Conservation (phyloP, 2,888 invertebrate species). For the Phalera bucephala region DNA sequence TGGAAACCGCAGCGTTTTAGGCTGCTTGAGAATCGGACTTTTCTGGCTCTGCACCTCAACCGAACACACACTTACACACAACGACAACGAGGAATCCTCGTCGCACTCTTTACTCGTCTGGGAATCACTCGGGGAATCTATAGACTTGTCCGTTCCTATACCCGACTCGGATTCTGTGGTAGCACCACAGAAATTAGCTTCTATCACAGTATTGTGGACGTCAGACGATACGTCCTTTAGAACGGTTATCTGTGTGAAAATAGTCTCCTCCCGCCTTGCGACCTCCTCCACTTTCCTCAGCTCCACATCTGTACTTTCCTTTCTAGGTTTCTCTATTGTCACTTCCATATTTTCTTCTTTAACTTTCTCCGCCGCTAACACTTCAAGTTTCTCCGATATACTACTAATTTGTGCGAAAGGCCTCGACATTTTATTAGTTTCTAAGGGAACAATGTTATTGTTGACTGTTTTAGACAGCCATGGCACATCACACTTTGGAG, state of each 20-base stretch:
- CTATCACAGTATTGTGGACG: slow-evolving; percentile 71
- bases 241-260: slow-evolving; percentile 76
- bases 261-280: slow-evolving; percentile 67
- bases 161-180: slow-evolving; percentile 74
- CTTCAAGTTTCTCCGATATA: slow-evolving; percentile 61
- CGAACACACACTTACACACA: slow-evolving; percentile 72
- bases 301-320: slow-evolving; percentile 42
- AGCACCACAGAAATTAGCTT: slow-evolving; percentile 69
- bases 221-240: slow-evolving; percentile 73
- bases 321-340: slow-evolving; percentile 21
- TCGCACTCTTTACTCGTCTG: slow-evolving; percentile 76
- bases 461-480: slow-evolving; percentile 78
- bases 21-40: slow-evolving; percentile 91
- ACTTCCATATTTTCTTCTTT: slow-evolving; percentile 18
- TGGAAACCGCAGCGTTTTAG: slow-evolving; percentile 92
- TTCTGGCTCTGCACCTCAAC: slow-evolving; percentile 77
- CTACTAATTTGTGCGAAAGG: slow-evolving; percentile 72
- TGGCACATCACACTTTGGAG: slow-evolving; percentile 72
- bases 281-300: slow-evolving; percentile 64
- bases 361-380: slow-evolving; percentile 42
- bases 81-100: slow-evolving; percentile 71
- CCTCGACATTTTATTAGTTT: slow-evolving; percentile 63
- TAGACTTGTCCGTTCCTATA: slow-evolving; percentile 75
- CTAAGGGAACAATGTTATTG: slow-evolving; percentile 69
- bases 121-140: slow-evolving; percentile 75